phyloP scores from a whole-genome alignment of 2,888 invertebrate genomes.

The Drosophila longiperda region DNA sequence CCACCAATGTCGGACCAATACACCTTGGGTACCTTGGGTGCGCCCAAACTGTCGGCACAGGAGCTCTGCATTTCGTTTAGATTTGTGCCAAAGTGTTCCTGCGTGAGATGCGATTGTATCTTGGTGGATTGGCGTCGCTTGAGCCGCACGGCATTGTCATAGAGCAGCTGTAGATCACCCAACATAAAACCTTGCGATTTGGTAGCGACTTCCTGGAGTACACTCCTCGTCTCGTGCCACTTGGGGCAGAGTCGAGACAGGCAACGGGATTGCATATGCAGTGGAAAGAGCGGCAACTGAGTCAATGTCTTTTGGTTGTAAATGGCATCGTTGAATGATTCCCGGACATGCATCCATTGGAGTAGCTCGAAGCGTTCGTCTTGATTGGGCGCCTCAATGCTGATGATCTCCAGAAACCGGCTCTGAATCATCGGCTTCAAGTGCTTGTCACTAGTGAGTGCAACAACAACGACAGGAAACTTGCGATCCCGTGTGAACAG shows the following conservation, averaged over 20 bases:
- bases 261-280: slow-evolving; percentile 73
- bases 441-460: slow-evolving; percentile 88
- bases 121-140: slow-evolving; percentile 50
- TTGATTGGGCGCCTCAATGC: slow-evolving; percentile 87
- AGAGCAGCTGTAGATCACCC: slow-evolving; percentile 88
- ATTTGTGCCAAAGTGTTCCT: slow-evolving; percentile 80
- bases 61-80: slow-evolving; percentile 82
- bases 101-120: slow-evolving; percentile 54
- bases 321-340: slow-evolving; percentile 81
- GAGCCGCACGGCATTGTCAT: slow-evolving; percentile 81
- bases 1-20: slow-evolving; percentile 98
- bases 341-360: slow-evolving; percentile 88
- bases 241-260: slow-evolving; percentile 81
- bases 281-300: slow-evolving; percentile 76
- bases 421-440: slow-evolving; percentile 89
- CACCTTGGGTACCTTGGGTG: slow-evolving; percentile 96
- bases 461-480: slow-evolving; percentile 90
- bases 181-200: slow-evolving; percentile 90
- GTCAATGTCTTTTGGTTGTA: slow-evolving; percentile 77
- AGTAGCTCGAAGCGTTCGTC: slow-evolving; percentile 88
- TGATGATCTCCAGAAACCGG: slow-evolving; percentile 90
- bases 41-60: slow-evolving; percentile 88
- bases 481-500: slow-evolving; percentile 88
- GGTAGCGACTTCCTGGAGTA: slow-evolving; percentile 88
- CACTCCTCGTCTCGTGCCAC: slow-evolving; percentile 82